These are phyloP conservation scores for Muscicapa adusta DNA, from an alignment of 2,113 vertebrate genomes.

Conservation along the genomic window DNA sequence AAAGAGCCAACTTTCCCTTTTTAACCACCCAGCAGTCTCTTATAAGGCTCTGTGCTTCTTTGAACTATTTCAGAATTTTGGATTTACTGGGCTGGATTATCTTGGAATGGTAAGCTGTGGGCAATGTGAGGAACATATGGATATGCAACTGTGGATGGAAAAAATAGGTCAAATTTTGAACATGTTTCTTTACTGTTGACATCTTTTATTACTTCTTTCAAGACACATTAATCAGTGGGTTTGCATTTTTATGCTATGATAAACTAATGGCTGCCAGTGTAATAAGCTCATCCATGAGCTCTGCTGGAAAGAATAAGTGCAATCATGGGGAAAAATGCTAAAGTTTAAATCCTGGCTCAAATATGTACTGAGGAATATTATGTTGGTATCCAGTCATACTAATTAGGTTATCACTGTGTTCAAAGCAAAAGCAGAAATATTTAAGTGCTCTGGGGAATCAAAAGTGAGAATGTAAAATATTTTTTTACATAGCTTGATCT, in stretches of 20 bases:
- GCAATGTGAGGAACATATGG: neutral
- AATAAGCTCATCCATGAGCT: slow-evolving; percentile 53
- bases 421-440: slow-evolving; percentile 35
- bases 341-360: slow-evolving; percentile 51
- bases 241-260: slow-evolving; percentile 46
- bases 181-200: neutral
- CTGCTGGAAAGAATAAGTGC: slow-evolving; percentile 42
- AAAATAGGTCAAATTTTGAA: neutral
- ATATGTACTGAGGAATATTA: slow-evolving; percentile 25
- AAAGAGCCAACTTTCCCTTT: neutral
- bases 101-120: neutral
- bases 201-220: slow-evolving; percentile 20
- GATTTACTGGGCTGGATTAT: neutral
- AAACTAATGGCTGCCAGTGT: slow-evolving; percentile 51
- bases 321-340: slow-evolving; percentile 57
- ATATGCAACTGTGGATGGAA: neutral
- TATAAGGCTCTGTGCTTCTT: neutral
- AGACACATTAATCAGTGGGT: slow-evolving; percentile 38
- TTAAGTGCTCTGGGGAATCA: slow-evolving; percentile 3
- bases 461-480: neutral
- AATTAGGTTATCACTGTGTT: slow-evolving; percentile 45
- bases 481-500: neutral
- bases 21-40: neutral
- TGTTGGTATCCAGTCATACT: slow-evolving; percentile 35
- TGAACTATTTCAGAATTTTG: neutral